A percentile compares a stretch with the other conserved stretches of the same genome.
Conservation (phyloP, 1,140 invertebrate species). For the Eumaeus atala region DNA sequence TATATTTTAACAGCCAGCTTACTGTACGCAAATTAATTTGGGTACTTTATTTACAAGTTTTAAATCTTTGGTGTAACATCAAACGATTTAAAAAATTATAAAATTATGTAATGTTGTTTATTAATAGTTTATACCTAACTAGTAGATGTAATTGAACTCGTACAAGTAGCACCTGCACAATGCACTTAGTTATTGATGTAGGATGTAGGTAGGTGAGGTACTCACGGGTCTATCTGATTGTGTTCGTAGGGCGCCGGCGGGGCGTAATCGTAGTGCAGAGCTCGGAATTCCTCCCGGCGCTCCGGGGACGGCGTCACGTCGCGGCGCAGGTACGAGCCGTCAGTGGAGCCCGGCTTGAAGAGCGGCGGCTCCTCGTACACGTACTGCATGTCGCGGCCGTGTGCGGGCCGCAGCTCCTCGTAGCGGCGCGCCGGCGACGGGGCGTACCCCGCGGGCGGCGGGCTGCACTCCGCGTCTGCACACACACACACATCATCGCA, state of each 20-base stretch:
- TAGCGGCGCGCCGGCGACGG: conserved; percentile 53
- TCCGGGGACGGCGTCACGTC: conserved; percentile 46
- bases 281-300: conserved; percentile 49
- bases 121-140: too few species aligned
- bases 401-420: conserved; percentile 56
- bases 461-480: conserved; percentile 41
- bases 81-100: too few species aligned
- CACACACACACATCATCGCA: conserved; percentile 46
- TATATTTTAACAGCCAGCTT: too few species aligned
- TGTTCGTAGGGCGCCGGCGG: conserved; percentile 44
- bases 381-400: conserved; percentile 58
- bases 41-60: too few species aligned
- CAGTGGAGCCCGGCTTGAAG: conserved; percentile 53
- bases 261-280: conserved; percentile 45
- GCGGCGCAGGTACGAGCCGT: conserved; percentile 49
- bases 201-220: conserved; percentile 14
- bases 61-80: too few species aligned
- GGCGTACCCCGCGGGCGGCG: conserved; percentile 39
- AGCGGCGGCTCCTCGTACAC: conserved; percentile 53
- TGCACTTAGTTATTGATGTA: too few species aligned
- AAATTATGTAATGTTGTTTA: too few species aligned
- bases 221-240: conserved; percentile 51
- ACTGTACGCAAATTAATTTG: too few species aligned
- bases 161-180: too few species aligned
- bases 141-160: too few species aligned